Evolutionary conservation across 1,140 invertebrate species (phyloP).

Genomic region (Cydia splendana): DNA sequence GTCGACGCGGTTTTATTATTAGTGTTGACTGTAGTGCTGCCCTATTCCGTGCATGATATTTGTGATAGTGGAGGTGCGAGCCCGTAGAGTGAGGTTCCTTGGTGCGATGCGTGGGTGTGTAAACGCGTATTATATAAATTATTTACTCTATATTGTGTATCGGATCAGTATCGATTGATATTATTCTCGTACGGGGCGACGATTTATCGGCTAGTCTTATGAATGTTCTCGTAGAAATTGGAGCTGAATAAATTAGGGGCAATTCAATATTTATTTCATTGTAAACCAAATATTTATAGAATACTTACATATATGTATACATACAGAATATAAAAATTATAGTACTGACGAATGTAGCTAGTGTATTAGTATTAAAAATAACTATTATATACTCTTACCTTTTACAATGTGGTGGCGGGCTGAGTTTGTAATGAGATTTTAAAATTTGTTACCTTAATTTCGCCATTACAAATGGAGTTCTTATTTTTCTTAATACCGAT

Average conservation of each 20-base stretch:
- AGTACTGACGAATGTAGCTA: conserved; percentile 43
- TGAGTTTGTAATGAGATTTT: neutral
- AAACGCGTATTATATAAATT: conserved; percentile 33
- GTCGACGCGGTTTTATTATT: conserved; percentile 3
- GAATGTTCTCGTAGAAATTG: conserved; percentile 32
- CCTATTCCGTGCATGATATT: conserved; percentile 51
- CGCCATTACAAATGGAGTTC: neutral
- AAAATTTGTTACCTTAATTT: neutral
- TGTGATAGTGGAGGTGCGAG: conserved; percentile 45
- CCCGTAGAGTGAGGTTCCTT: conserved; percentile 38
- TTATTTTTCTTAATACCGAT: neutral
- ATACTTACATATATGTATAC: conserved; percentile 41
- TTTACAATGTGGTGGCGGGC: neutral
- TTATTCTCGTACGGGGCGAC: conserved; percentile 38
- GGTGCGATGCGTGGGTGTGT: conserved; percentile 41
- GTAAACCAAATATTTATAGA: conserved; percentile 56
- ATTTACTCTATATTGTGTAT: conserved; percentile 38
- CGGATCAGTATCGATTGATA: conserved; percentile 43
- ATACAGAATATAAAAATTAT: conserved; percentile 43
- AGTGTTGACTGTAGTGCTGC: conserved; percentile 28
- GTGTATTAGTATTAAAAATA: conserved; percentile 50
- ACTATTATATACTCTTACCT: conserved; percentile 28
- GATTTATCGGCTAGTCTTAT: conserved; percentile 55
- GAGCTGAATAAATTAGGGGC: conserved; percentile 34
- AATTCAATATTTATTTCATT: conserved; percentile 45